Evolutionary conservation across 2,113 vertebrate genomes (phyloP), one percentile per base, ranked within the genome.

Genomic region (Colossoma macropomum): DNA sequence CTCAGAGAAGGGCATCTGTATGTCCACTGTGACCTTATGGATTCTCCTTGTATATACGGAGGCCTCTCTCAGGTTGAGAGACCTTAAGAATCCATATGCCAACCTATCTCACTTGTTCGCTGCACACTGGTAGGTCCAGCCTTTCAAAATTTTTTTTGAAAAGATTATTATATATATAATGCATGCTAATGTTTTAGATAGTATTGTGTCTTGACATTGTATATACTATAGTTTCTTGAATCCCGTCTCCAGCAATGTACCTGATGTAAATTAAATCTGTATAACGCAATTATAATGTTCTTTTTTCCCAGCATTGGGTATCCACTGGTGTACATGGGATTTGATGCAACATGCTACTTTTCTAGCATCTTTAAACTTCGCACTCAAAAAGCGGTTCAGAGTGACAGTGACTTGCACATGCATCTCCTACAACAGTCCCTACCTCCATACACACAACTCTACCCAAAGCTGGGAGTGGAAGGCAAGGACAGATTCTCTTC

Each of bases 301-400:
- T 30, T 56, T 50, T 52, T 79, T 45, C 80, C 62, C 78, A 95
- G 95, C 87, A 95, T 95, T 50, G 95, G 95, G 56, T 95, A 95
- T 87, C 95, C 95, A 30, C 90, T 95, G 0, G 95, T 95, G 28
- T 95, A 94, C 85, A 86, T 95, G 88, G 94, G 95, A 59, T 95
- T 95, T 78, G 94, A 95, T 81, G 93, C 92, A 84, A 95, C 94
- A 78, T 95, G 94, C 88, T 95, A 95, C 88, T 95, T 95, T 90
- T 93, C 93, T 87, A 93, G 93, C 86, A 91, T 94, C 85, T 93
- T 95, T 21, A 95, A 95, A 88, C 89, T 94, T 87, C 92, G 94
- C 63, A 91, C 93, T 34, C 94, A 95, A 88, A 95, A 94, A 87
- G 90, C 92, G 0, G 92, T 94, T 71, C 92, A 92, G 85, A 94